Evolutionary conservation across 2,113 vertebrate species (phyloP).

Genomic region (Chitala chitala): DNA sequence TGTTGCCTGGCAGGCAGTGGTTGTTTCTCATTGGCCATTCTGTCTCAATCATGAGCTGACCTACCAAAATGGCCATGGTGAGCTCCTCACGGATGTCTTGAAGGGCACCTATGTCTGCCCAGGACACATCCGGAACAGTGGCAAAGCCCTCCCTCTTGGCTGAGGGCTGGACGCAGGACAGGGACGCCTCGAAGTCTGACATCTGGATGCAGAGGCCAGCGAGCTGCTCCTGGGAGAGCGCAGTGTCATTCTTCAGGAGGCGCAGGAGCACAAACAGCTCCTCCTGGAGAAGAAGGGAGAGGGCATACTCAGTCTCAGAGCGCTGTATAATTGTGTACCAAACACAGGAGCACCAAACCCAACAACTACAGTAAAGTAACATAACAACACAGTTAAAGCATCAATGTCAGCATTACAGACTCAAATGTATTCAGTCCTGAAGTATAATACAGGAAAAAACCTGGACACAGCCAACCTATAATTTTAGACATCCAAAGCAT

Average conservation of each 20-base stretch:
- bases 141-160: constrained; percentile 96
- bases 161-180: constrained; percentile 83
- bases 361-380: no score
- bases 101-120: constrained; percentile 88
- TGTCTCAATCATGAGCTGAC: constrained; percentile 10
- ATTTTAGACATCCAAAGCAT: no score
- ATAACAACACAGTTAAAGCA: no score
- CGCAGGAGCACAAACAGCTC: constrained; percentile 70
- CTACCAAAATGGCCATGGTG: constrained; percentile 93
- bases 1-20: no score
- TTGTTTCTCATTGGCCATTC: no score
- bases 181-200: constrained; percentile 78
- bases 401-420: no score
- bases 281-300: constrained; percentile 51
- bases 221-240: constrained; percentile 73
- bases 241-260: constrained; percentile 67
- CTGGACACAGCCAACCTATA: no score
- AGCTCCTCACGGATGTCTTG: constrained; percentile 87
- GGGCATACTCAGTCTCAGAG: no score
- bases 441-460: no score
- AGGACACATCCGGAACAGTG: constrained; percentile 90
- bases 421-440: no score
- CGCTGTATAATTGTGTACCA: no score
- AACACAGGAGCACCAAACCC: no score
- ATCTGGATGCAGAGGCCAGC: constrained; percentile 75